Evolutionary conservation across 2,888 invertebrate genomes (phyloP), one percentile per base, ranked within the genome.

Genomic region (Nemapogon koenigi): DNA sequence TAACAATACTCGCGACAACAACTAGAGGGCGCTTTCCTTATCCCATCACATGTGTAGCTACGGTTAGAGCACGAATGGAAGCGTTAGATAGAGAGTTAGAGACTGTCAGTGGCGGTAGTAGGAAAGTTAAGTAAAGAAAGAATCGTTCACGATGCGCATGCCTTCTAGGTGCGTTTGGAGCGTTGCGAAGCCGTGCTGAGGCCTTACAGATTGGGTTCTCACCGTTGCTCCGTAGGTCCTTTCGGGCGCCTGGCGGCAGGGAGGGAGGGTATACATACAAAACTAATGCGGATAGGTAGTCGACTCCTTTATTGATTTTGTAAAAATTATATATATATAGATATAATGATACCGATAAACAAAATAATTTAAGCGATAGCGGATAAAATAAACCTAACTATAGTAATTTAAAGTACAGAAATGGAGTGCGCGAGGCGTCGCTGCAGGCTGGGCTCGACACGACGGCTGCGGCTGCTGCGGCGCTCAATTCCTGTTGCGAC

Each of bases 1-100:
- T 46, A 46, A 61, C 65, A 72, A 57, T 52, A 30, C 62, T 62
- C 55, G 59, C n/a, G n/a, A n/a, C n/a, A n/a, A 69, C 60, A 66
- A 26, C 35, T 61, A 65, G 85, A 85, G 86, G 86, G 85, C 85
- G 83, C 83, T 84, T 85, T 86, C 86, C 86, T 86, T 86, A 86
- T 86, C 86, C 86, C 86, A 86, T 85, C 82, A 83, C 84, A 73
- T 68, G 36, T 30, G 25, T 52, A 55, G 61, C 62, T 66, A 62
- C 51, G 50, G 69, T 75, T 67, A 70, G 63, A 64, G 71, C 70
- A 64, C 55, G 68, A 64, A 62, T 53, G 56, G 51, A 79, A 79
- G 79, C 79, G 57, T 76, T 78, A 75, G 62, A 57, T 54, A 49
- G 50, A 48, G 37, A 49, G 64, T 79, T 76, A 79, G 61, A 60